Evolutionary conservation across 2,797 vertebrate genomes (phyloP), one percentile per base, ranked within the genome.

Genomic region (Argyrosomus regius): DNA sequence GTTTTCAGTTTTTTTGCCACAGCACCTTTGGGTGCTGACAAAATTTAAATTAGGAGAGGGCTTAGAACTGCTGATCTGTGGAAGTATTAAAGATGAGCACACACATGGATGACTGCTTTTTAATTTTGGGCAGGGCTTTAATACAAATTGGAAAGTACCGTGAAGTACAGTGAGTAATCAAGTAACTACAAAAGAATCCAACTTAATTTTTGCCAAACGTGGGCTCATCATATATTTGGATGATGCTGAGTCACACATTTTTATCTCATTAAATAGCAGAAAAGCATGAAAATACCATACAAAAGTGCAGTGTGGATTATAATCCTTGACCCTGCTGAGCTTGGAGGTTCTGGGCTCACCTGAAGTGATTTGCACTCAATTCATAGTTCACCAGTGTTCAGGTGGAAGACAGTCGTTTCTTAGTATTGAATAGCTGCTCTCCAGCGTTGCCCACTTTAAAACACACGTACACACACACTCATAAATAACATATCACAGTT

Each of bases 401-500:
- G 58, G 58, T 43, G 39, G 71, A 49, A 49, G 14, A 39, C 16
- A 35, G 54, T 49, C n/a, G 2, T 26, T 72, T 61, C 14, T 66
- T 43, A 41, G 53, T n/a, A 45, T 13, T 41, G 61, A 59, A 17
- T 67, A 49, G 61, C 73, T 72, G 67, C 49, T 57, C 26, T 8
- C 43, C 17, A 41, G 28, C 28, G 26, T 20, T 39, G 68, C 56
- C 13, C 5, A 0, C 41, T 35, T n/a, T 48, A 39, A 48, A 26
- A 63, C 45, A 28, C 61, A 63, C 16, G 20, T 0, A 41, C 13
- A 24, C 14, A 35, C 22, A 54, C 18, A 26, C 28, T 8, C 57
- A 3, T 31, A 26, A 53, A 8, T 28, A 81, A 46, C 50, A 50
- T 63, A 49, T 74, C 60, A 58, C n/a, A 71, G 52, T 43, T 74